Base-by-base conservation (phyloP, 1,140 invertebrate species). In the Belonocnema kinseyi region DNA sequence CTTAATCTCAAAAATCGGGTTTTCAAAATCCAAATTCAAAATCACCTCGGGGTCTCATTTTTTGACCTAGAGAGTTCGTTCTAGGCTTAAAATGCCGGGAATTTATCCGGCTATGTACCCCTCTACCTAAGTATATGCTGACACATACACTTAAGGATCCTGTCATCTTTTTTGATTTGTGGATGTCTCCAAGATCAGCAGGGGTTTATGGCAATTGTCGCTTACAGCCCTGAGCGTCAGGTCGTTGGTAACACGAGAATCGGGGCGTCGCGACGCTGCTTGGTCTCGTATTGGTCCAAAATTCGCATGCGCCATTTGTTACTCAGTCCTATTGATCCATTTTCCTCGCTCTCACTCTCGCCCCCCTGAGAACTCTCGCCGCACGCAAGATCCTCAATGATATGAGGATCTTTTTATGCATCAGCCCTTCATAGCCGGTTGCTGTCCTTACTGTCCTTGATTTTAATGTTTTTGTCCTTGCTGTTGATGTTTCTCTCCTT, bases 341-440 rank as follows among this genome's bases (percentile, higher is more conserved):
- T 51, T 13, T 21, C 56, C 19, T 58, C 56, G 4, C 19, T 8
- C 19, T 58, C 19, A 13, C 19, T 26, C 52, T 52, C 8, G 7
- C 78, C 54, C 46, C 17, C 71, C 16, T 53, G 73, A 74, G 40
- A 75, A 81, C 82, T 80, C 79, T 78, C 77, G 83, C 80, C 73
- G 83, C 85, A 87, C 86, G 87, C 88, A 88, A 89, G 85, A 89
- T 90, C 84, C 85, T 80, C 77, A 80, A 85, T 87, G 88, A 89
- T 89, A 88, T 80, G 82, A 83, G 81, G 79, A 66, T 52, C 77
- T 80, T 83, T 87, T 86, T 84, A 74, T 78, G 80, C 79, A 74
- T 81, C 56, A 72, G 70, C 74, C 80, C 80, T 81, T 78, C 84
- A 78, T 81, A 81, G 77, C 80, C 79, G 75, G 72, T 76, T 61